Evolutionary conservation across 1,140 invertebrate species (phyloP), one percentile per base, ranked within the genome.

Genomic region (Apis dorsata): DNA sequence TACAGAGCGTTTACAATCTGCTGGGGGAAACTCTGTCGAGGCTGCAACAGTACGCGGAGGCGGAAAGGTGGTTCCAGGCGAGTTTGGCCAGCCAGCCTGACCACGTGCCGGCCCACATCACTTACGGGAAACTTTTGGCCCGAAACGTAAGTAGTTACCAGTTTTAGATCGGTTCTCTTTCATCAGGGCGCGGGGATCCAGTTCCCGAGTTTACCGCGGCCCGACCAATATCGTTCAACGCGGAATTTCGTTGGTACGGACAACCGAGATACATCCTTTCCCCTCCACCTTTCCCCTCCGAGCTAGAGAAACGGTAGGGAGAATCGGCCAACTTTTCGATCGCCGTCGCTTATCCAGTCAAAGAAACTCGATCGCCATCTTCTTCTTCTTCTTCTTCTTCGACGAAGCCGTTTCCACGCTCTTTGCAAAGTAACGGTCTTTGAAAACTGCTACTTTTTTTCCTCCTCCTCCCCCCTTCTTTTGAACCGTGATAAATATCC

Each of bases 91-190:
- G 96, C 62, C 97, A 98, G 93, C 97, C 97, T 60, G 96, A 98
- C 92, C 97, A 98, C 92, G 96, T 98, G 76, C 97, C 97, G 21
- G 97, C 98, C 59, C 97, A 99, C 93, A 95, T 99, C 72, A 98
- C 97, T 66, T 98, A 98, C 91, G 98, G 98, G 63, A 98, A 98
- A 93, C 96, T 99, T 73, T 94, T 98, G 44, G 97, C 97, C 60
- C 96, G 96, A 94, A 97, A 98, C 95, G 98, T 98, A 95, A 96
- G 96, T 95, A 86, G 75, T 85, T 81, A 55, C 73, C 57, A 75
- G 74, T 82, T 87, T 82, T 82, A 78, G 74, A 87, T 85, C 79
- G 86, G 72, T 86, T 88, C 84, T 79, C 74, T 79, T 76, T 85
- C 79, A 84, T 81, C 74, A 51, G 70, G 69, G 72, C 53, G 74